Evolutionary conservation across 2,797 vertebrate species (phyloP).

Genomic region (Sebastes umbrosus): DNA sequence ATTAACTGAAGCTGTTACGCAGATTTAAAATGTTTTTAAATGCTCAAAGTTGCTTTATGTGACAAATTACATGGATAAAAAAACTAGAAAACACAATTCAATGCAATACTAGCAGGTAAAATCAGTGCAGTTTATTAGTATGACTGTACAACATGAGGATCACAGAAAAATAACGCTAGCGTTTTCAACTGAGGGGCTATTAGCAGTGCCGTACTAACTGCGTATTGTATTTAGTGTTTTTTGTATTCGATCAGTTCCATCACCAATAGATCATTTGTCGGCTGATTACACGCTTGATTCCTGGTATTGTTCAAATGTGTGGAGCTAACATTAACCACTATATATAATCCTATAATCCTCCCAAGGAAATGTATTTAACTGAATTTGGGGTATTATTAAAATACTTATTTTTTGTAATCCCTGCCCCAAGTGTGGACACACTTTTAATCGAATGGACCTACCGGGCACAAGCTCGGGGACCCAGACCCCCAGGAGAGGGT

Average conservation of each 20-base stretch:
- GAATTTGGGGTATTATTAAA: background rate
- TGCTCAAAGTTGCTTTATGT: background rate
- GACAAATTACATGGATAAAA: background rate
- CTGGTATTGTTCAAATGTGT: background rate
- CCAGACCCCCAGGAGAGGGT: background rate
- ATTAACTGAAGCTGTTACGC: background rate
- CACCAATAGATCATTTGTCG: background rate
- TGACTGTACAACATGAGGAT: background rate
- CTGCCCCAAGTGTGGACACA: background rate
- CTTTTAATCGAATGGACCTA: background rate
- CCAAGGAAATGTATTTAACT: background rate
- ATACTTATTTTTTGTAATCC: background rate
- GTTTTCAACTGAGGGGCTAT: background rate
- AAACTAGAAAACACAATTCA: background rate
- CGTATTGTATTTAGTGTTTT: background rate
- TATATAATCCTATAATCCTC: conserved; percentile 3
- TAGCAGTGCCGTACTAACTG: background rate
- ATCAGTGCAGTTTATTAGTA: background rate
- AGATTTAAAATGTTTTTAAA: background rate
- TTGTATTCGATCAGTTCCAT: background rate
- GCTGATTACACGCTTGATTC: conserved; percentile 14
- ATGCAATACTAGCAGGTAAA: background rate
- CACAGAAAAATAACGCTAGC: background rate
- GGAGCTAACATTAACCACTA: background rate
- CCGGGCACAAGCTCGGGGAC: background rate